Evolutionary conservation across 1,140 invertebrate species (phyloP).

Genomic region (Diplogasteroides magnus): DNA sequence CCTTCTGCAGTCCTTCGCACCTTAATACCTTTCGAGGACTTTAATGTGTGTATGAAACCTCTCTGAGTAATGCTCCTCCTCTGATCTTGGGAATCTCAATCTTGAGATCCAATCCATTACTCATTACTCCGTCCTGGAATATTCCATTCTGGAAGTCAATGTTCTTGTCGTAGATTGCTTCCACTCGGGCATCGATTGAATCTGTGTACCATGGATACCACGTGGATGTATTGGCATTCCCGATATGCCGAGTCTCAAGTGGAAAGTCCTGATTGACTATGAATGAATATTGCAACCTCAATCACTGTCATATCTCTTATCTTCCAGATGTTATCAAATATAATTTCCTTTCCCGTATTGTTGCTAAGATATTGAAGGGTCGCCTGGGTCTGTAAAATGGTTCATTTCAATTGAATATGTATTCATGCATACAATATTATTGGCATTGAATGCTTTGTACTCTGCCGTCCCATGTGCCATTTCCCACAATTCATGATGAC

Average conservation of each 20-base stretch:
- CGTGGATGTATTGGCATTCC: too few relatives aligned
- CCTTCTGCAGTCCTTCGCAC: neutral
- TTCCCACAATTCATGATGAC: slow-evolving; percentile 21
- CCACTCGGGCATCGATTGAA: neutral
- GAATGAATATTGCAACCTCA: too few relatives aligned
- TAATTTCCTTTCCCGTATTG: too few relatives aligned
- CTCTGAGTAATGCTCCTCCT: neutral
- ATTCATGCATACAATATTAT: too few relatives aligned
- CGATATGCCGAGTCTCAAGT: too few relatives aligned
- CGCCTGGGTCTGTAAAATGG: too few relatives aligned
- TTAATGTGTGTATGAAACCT: too few relatives aligned
- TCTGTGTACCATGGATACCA: neutral
- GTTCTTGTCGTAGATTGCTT: neutral
- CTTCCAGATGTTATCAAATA: too few relatives aligned
- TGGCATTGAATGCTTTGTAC: slow-evolving; percentile 12
- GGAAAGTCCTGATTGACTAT: too few relatives aligned
- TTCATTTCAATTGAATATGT: too few relatives aligned
- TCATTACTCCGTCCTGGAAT: neutral
- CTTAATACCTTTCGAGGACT: neutral
- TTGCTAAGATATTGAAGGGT: neutral
- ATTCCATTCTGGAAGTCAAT: neutral
- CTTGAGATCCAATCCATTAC: neutral
- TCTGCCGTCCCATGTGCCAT: slow-evolving; percentile 16
- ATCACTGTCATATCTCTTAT: too few relatives aligned
- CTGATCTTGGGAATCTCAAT: neutral